These are phyloP conservation scores for Pterophyllum scalare DNA, from an alignment of 2,113 vertebrate species.

Conservation along the genomic window DNA sequence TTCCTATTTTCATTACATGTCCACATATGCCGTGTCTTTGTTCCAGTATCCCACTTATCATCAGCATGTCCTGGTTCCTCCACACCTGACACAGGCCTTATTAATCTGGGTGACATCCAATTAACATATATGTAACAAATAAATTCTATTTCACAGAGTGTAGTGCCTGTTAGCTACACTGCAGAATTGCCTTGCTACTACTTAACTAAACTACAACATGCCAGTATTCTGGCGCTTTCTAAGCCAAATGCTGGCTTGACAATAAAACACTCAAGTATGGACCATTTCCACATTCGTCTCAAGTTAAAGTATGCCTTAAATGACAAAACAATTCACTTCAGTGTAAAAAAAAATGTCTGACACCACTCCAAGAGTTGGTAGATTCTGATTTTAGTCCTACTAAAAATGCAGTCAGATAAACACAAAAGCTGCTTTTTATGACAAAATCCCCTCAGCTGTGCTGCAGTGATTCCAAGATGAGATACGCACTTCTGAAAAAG, in stretches of 20 bases:
- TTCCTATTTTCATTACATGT: no score
- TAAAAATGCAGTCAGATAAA: not conserved
- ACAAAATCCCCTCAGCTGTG: conserved; percentile 1
- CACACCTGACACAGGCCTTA: no score
- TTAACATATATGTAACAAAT: no score
- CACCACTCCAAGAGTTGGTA: not conserved
- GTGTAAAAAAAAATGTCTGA: not conserved
- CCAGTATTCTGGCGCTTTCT: not conserved
- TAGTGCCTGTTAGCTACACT: no score
- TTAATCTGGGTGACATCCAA: no score
- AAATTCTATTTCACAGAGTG: no score
- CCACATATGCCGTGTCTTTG: no score
- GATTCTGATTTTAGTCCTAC: conserved; percentile 1
- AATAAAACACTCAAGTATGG: not conserved
- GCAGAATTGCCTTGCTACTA: no score
- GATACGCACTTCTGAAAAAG: not conserved
- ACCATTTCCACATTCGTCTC: conserved; percentile 1
- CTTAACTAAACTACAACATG: not conserved
- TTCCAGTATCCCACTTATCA: no score
- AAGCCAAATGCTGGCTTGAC: not conserved
- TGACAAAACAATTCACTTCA: conserved; percentile 1
- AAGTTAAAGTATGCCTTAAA: not conserved
- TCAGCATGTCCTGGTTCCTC: no score
- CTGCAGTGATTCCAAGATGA: conserved; percentile 2
- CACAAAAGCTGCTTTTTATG: not conserved